Evolutionary conservation across 2,797 vertebrate species (phyloP), one percentile per base, ranked within the genome.

Genomic region (Pangasius djambal): DNA sequence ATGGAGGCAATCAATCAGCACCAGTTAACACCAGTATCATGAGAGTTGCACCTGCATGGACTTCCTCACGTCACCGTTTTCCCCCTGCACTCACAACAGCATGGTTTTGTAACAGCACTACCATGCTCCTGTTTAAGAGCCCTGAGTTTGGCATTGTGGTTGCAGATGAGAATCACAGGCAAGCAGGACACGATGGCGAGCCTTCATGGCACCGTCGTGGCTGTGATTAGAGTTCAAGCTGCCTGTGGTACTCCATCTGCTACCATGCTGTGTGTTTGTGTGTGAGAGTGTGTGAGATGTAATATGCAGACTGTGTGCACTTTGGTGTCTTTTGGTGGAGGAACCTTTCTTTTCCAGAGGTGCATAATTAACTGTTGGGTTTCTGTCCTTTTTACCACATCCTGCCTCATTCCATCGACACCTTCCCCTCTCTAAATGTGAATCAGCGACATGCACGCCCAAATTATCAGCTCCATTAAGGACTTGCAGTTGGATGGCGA

Each of bases 381-480:
- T 93, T 90, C 75, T 70, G 59, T 90, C 88, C 89, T 92, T 92
- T 88, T 89, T 92, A 92, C 90, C 94, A 91, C 70, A n/a, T 79
- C 83, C 88, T 59, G n/a, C 74, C 67, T 82, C 25, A 86, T 70
- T 86, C 83, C 78, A 44, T 85, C 85, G 89, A 81, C 44, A 90
- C 61, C 70, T 61, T 48, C 88, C 69, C 48, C 67, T 44, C 50
- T 86, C 69, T 55, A 77, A 44, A 34, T 57, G 90, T 90, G 93
- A 90, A 95, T 96, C 95, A 99, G 98, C 94, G 97, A 98, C 92
- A 97, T 98, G 97, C 98, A 99, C 97, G 97, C 97, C 91, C 97
- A 99, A 97, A 98, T 99, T 96, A 98, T 99, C 97, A 97, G 95
- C 95, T 98, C 97, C 94, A 98, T 99, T 95, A 98, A 98, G 96